phyloP scores from a whole-genome alignment of 92 coral and sea anemone genomes.

The Actinostola sp. region DNA sequence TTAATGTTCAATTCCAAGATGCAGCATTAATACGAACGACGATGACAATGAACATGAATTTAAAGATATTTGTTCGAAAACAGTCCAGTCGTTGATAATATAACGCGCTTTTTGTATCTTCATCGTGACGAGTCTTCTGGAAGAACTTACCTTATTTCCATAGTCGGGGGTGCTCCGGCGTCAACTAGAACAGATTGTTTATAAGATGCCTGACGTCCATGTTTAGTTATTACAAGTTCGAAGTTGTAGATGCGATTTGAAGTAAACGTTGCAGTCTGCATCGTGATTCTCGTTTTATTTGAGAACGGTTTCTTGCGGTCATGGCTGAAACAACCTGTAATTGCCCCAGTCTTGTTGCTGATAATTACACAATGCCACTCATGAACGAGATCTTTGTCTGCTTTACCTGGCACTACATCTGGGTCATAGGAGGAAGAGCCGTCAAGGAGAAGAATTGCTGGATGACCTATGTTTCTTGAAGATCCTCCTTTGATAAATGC shows the following conservation, averaged over 20 bases:
- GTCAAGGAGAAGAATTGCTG: conserved; percentile 48
- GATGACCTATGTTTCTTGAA: conserved; percentile 43
- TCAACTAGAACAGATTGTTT: conserved; percentile 63
- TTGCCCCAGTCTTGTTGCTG: not conserved
- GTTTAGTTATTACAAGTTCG: conserved; percentile 56
- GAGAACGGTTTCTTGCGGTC: conserved; percentile 40
- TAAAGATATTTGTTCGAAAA: too few species aligned
- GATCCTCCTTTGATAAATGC: conserved; percentile 57
- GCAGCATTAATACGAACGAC: too few species aligned
- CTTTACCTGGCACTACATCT: conserved; percentile 27
- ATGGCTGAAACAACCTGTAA: conserved; percentile 26
- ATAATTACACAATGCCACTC: conserved; percentile 61
- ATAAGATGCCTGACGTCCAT: conserved; percentile 51
- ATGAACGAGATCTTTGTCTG: conserved; percentile 31
- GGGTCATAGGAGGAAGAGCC: conserved; percentile 68
- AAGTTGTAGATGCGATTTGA: conserved; percentile 63
- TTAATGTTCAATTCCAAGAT: too few species aligned
- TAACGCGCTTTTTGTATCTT: too few species aligned
- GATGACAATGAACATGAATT: too few species aligned
- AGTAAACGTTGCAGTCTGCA: conserved; percentile 49
- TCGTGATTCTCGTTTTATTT: conserved; percentile 13
- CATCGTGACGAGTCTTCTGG: too few species aligned
- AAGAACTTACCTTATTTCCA: conserved; percentile 77
- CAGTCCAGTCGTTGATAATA: too few species aligned
- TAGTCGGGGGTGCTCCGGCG: conserved; percentile 76